A percentile compares a stretch with the other conserved stretches of the same genome.
phyloP scores from a whole-genome alignment of 2,113 vertebrate species.

The Vulpes vulpes region DNA sequence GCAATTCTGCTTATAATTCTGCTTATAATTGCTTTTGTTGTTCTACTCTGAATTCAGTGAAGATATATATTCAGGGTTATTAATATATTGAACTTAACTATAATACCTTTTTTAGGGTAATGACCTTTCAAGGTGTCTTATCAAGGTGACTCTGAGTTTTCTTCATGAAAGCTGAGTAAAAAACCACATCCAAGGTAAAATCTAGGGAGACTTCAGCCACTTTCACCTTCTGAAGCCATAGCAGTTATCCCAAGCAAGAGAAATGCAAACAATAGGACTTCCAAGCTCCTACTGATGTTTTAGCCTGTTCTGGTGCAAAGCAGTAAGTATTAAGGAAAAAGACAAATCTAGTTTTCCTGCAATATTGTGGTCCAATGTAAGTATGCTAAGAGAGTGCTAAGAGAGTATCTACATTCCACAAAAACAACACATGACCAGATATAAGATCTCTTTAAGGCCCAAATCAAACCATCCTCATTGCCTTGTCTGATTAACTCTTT shows the following conservation, averaged over 20 bases:
- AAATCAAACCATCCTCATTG: background rate
- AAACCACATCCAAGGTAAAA: background rate
- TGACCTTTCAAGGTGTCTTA: background rate
- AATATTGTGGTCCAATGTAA: background rate
- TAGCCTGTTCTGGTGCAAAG: background rate
- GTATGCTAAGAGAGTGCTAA: background rate
- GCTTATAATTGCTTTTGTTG: background rate
- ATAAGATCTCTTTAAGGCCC: background rate
- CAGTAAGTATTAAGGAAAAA: background rate
- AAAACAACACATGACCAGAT: background rate
- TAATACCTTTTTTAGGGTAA: background rate
- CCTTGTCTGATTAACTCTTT: background rate
- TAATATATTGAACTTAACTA: conserved; percentile 20
- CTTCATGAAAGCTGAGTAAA: background rate
- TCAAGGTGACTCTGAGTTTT: background rate
- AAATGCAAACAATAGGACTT: background rate
- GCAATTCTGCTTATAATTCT: background rate
- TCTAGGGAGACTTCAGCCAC: background rate
- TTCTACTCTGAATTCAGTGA: conserved; percentile 18
- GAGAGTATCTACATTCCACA: background rate
- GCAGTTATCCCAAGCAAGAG: background rate
- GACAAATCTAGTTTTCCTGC: background rate
- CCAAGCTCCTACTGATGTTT: background rate
- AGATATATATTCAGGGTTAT: conserved; percentile 8
- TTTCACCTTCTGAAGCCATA: background rate